These are phyloP conservation scores for Micoletzkya japonica DNA, from an alignment of 2,888 invertebrate species.

Conservation along the genomic window DNA sequence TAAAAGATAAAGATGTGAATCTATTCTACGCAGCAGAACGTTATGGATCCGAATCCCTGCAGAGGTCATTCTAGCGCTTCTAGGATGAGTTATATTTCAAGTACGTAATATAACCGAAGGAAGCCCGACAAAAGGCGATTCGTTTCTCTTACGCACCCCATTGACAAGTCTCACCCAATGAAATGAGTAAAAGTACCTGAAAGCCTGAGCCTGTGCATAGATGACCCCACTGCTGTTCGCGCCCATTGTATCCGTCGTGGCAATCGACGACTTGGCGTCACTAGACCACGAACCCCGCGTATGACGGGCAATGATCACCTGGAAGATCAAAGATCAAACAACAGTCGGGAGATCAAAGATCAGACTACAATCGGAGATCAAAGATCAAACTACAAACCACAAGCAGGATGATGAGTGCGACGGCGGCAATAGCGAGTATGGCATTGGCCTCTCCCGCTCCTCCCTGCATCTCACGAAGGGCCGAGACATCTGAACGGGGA, in stretches of 20 bases:
- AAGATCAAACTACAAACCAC: background rate
- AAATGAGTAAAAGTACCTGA: no score
- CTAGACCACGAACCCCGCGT: constrained; percentile 6
- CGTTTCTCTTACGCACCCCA: no score
- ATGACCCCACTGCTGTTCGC: constrained; percentile 1
- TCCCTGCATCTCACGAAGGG: constrained; percentile 48
- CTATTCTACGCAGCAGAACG: no score
- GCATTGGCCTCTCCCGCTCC: constrained; percentile 30
- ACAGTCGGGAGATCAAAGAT: background rate
- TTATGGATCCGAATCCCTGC: no score
- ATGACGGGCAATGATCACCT: constrained; percentile 19
- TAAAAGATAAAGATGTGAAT: no score
- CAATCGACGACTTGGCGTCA: no score
- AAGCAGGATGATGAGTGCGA: constrained; percentile 11
- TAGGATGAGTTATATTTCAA: no score
- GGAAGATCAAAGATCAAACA: background rate
- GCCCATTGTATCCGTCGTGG: background rate
- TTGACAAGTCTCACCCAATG: no score
- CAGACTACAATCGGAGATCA: background rate
- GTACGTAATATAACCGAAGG: no score
- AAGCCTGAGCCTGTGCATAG: constrained; percentile 9
- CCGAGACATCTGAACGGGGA: constrained; percentile 42
- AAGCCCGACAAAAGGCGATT: no score
- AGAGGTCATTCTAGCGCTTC: no score
- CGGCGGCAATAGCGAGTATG: constrained; percentile 15